phyloP scores from a whole-genome alignment of 2,888 invertebrate species.

The Oligia latruncula region DNA sequence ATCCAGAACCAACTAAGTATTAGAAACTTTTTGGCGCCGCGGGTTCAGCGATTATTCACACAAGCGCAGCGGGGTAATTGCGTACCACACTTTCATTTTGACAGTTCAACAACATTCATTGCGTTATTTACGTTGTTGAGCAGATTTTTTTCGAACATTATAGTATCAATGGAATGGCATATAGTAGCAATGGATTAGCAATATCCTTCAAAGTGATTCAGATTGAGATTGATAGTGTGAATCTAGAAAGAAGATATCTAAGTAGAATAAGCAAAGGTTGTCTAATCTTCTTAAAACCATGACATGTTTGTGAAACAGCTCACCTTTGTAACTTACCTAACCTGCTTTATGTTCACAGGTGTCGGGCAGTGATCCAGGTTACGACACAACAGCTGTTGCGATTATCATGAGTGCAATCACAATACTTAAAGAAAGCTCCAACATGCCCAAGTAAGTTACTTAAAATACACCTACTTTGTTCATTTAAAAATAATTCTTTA shows the following conservation, averaged over 20 bases:
- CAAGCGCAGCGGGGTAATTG: no score
- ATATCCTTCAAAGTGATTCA: background rate
- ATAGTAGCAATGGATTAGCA: background rate
- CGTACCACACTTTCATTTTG: background rate
- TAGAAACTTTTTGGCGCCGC: background rate
- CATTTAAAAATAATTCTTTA: background rate
- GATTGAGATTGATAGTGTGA: background rate
- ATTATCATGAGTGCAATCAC: constrained; percentile 72
- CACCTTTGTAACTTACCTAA: background rate
- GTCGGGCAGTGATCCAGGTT: constrained; percentile 73
- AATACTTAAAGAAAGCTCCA: constrained; percentile 68
- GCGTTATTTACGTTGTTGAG: background rate
- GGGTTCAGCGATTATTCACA: background rate
- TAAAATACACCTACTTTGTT: background rate
- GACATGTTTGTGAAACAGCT: background rate
- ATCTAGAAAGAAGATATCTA: background rate
- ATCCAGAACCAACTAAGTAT: background rate
- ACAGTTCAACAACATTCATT: background rate
- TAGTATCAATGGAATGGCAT: no score
- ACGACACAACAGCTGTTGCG: constrained; percentile 70
- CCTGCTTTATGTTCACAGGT: constrained; percentile 64
- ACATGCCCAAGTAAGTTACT: constrained; percentile 74
- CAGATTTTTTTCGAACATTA: background rate
- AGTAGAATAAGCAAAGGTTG: background rate
- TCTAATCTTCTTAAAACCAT: background rate